Base-by-base conservation (phyloP, 53 echinoderm and acorn worm genomes). In the Patiria pectinifera region DNA sequence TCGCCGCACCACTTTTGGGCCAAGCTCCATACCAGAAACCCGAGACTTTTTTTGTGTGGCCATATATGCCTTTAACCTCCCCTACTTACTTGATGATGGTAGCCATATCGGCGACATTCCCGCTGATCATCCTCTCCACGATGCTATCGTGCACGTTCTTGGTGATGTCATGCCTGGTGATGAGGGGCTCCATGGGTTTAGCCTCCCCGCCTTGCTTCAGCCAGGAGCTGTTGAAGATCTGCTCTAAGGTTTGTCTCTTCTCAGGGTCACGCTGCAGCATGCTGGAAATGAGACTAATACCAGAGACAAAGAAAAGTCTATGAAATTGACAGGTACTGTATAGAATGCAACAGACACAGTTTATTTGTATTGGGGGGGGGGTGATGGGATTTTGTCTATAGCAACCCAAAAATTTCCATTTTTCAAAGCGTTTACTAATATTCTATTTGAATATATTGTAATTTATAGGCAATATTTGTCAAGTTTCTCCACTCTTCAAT, bases 211-310 rank as follows among this genome's bases (percentile, higher is more conserved):
- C 95, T 78, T 87, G 66, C 71, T 90, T 91, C 21, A 99, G 80
- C 99, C 99, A 99, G 2, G 96, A 91, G 43, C 97, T 93, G 91
- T 97, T 97, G 85, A 97, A 94, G 61, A 99, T 99, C 74, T 96
- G 94, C 63, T 92, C 79, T 18, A 99, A 78, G 76, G 92, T 97
- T 62, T 87, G 92, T 6, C 99, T 86, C 35, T 93, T 96, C 59
- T 86, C 92, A 2, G 99, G 99, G 2, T 99, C 97, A 26, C 96
- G 95, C 82, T 97, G 95, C 19, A 99, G 92, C 97, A 99, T 97
- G 61, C 91, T 84, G 58, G 95, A 92, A 82, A 99, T 99, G 47
- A 99, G 92, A 87, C 99, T 99, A 60, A 44, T 21, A 69, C 69
- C 69, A 69, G 14, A 69, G 69, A 69, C 69, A 69, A 69, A 21